phyloP scores from a whole-genome alignment of 2,113 vertebrate species.

The Parus major region DNA sequence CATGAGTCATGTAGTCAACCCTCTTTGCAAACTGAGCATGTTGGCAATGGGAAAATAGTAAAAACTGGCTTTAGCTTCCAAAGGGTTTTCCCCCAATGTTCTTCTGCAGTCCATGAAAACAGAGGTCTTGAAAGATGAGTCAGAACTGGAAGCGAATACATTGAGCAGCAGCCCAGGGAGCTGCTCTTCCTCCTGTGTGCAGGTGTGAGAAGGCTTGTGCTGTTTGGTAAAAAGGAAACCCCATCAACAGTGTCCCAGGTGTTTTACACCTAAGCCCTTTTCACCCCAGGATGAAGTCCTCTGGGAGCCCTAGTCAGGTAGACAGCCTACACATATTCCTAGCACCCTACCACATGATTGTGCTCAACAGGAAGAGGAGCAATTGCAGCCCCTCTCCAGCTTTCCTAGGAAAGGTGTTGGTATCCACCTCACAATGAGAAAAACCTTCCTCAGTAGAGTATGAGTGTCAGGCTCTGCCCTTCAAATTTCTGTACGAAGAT shows the following conservation, averaged over 20 bases:
- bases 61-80: not conserved
- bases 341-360: not conserved
- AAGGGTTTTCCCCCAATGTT: not conserved
- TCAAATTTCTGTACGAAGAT: not conserved
- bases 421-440: not conserved
- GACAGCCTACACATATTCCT: not conserved
- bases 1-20: not conserved
- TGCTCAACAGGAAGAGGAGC: not conserved
- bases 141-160: not conserved
- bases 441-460: not conserved
- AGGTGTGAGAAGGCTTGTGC: not conserved
- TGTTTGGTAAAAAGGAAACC: not conserved
- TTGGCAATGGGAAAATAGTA: not conserved
- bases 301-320: not conserved
- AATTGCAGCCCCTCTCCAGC: not conserved
- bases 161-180: fast-evolving
- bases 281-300: not conserved
- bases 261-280: not conserved
- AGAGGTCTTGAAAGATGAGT: not conserved
- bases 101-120: not conserved
- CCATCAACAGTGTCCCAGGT: not conserved
- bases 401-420: not conserved
- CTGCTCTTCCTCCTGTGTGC: fast-evolving
- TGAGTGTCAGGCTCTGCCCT: not conserved
- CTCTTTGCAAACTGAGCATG: not conserved